Evolutionary conservation across 2,113 vertebrate species (phyloP).

Genomic region (Ochotona curzoniae): DNA sequence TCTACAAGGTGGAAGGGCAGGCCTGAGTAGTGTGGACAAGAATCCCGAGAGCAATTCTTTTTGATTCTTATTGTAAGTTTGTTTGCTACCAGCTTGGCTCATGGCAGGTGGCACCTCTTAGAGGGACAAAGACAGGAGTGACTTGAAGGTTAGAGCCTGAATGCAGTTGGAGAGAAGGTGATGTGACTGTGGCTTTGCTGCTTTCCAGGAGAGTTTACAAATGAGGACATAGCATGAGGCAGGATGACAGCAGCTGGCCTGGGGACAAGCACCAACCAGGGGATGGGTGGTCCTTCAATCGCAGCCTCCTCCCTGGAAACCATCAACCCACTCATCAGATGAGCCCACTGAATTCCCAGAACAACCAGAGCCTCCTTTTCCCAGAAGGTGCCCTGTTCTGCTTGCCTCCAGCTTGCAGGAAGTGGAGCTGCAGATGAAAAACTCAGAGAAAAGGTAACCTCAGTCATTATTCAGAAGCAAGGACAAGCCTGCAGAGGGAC

Average conservation of each 20-base stretch:
- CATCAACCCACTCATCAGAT: not conserved
- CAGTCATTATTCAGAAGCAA: not conserved
- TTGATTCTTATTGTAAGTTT: too few species aligned
- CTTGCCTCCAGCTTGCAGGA: not conserved
- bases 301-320: not conserved
- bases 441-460: not conserved
- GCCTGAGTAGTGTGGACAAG: not conserved
- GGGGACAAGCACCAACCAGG: not conserved
- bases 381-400: not conserved
- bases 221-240: not conserved
- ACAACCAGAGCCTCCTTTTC: not conserved
- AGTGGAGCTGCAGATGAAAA: rapidly evolving
- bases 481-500: not conserved
- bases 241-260: not conserved
- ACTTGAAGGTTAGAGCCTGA: not conserved
- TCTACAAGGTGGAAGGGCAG: not conserved
- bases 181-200: rapidly evolving
- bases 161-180: not conserved
- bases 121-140: not conserved
- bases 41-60: not conserved
- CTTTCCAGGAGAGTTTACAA: not conserved
- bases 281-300: not conserved
- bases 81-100: not conserved
- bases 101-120: not conserved
- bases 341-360: not conserved